phyloP scores from a whole-genome alignment of 92 coral and sea anemone genomes.

The Meandrina meandrites region DNA sequence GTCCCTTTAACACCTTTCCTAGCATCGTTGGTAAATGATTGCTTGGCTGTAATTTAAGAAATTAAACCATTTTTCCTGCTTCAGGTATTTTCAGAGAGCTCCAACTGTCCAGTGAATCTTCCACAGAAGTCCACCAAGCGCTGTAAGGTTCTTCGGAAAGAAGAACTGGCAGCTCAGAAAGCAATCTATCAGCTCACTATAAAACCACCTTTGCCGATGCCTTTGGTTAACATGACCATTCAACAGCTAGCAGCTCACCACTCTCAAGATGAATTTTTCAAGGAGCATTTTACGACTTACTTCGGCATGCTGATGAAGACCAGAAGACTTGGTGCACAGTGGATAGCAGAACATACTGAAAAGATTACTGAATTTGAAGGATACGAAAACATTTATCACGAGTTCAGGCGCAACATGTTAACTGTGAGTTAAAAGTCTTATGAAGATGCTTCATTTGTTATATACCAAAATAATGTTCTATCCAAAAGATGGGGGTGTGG shows the following conservation, averaged over 20 bases:
- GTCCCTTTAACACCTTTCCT: too few species aligned
- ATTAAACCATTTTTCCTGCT: too few species aligned
- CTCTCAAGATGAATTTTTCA: background rate
- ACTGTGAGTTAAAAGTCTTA: background rate
- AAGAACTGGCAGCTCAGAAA: background rate
- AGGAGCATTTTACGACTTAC: background rate
- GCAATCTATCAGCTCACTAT: background rate
- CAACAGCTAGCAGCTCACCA: background rate
- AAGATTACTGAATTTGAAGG: background rate
- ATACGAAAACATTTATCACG: background rate
- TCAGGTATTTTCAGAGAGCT: background rate
- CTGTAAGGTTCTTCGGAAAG: background rate
- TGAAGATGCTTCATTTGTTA: too few species aligned
- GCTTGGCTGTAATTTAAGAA: too few species aligned
- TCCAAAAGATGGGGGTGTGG: too few species aligned
- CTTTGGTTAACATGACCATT: slow-evolving; percentile 4
- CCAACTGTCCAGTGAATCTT: background rate
- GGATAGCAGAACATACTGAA: slow-evolving; percentile 1
- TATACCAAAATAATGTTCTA: too few species aligned
- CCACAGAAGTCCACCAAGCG: background rate
- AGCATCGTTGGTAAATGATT: too few species aligned
- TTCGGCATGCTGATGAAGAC: background rate
- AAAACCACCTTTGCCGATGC: background rate
- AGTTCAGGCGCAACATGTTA: background rate
- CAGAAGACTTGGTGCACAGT: background rate